Conservation (phyloP, 2,888 invertebrate genomes). For the Athalia rosae region DNA sequence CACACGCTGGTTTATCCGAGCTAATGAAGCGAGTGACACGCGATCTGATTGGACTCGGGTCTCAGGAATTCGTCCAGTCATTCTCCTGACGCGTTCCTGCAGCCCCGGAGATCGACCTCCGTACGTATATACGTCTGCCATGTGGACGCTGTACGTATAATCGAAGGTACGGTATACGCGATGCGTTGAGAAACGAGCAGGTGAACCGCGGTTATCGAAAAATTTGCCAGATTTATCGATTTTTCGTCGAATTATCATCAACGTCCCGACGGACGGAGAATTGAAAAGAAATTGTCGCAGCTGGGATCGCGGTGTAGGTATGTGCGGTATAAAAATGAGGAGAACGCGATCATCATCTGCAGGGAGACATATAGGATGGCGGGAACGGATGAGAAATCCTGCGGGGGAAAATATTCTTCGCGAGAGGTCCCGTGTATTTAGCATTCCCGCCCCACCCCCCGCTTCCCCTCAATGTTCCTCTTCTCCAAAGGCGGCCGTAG, state of each 20-base stretch:
- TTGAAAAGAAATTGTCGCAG: too few relatives aligned
- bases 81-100: constrained; percentile 46
- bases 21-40: constrained; percentile 68
- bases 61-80: constrained; percentile 62
- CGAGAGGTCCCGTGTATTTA: constrained; percentile 62
- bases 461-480: constrained; percentile 9
- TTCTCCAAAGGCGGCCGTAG: constrained; percentile 57
- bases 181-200: too few relatives aligned
- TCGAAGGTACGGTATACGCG: too few relatives aligned
- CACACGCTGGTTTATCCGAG: constrained; percentile 57
- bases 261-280: too few relatives aligned
- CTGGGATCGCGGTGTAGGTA: too few relatives aligned
- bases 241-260: too few relatives aligned
- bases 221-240: too few relatives aligned
- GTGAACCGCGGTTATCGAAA: neutral
- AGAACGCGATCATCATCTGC: constrained; percentile 5
- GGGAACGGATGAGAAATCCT: constrained; percentile 61
- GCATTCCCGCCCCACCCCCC: constrained; percentile 65
- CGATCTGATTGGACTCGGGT: constrained; percentile 65
- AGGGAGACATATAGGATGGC: constrained; percentile 36
- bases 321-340: too few relatives aligned
- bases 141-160: too few relatives aligned
- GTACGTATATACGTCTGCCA: neutral
- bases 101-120: neutral
- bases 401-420: constrained; percentile 54